phyloP scores from a whole-genome alignment of 2,113 vertebrate species.

The Dromiciops gliroides region DNA sequence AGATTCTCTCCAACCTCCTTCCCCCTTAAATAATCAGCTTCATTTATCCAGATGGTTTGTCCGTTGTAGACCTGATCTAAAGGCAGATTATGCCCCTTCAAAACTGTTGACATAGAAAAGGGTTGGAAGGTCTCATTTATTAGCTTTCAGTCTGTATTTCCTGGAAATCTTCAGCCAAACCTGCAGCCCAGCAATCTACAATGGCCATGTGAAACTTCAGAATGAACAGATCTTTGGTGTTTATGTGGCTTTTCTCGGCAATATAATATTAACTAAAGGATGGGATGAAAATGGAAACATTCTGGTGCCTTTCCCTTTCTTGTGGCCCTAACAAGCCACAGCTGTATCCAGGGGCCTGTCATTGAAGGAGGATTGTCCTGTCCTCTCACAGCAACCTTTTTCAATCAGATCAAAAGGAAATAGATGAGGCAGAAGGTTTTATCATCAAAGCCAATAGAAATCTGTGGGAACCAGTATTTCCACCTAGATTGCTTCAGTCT shows the following conservation, averaged over 20 bases:
- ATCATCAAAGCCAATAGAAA: constrained; percentile 78
- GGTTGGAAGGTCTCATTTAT: constrained; percentile 64
- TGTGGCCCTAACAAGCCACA: constrained; percentile 77
- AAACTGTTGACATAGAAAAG: constrained; percentile 47
- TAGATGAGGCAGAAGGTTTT: constrained; percentile 77
- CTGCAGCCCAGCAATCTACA: constrained; percentile 48
- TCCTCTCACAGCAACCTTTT: constrained; percentile 71
- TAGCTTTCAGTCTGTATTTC: constrained; percentile 61
- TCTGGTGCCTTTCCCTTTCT: constrained; percentile 67
- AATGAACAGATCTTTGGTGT: constrained; percentile 62
- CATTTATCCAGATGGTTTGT: not conserved
- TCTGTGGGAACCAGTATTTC: constrained; percentile 81
- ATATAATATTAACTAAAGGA: constrained; percentile 75
- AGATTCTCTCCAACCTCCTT: constrained; percentile 53
- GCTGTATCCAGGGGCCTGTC: constrained; percentile 68
- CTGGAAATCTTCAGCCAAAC: constrained; percentile 50
- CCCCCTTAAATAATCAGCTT: constrained; percentile 54
- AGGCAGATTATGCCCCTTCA: constrained; percentile 60
- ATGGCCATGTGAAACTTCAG: constrained; percentile 41
- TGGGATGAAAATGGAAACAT: constrained; percentile 76
- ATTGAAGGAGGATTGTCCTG: constrained; percentile 57
- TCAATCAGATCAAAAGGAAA: constrained; percentile 81
- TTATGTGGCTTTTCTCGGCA: constrained; percentile 69
- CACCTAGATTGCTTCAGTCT: constrained; percentile 83
- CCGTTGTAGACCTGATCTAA: constrained; percentile 25